phyloP scores from a whole-genome alignment of 2,797 vertebrate genomes.

The Centroberyx gerrardi region DNA sequence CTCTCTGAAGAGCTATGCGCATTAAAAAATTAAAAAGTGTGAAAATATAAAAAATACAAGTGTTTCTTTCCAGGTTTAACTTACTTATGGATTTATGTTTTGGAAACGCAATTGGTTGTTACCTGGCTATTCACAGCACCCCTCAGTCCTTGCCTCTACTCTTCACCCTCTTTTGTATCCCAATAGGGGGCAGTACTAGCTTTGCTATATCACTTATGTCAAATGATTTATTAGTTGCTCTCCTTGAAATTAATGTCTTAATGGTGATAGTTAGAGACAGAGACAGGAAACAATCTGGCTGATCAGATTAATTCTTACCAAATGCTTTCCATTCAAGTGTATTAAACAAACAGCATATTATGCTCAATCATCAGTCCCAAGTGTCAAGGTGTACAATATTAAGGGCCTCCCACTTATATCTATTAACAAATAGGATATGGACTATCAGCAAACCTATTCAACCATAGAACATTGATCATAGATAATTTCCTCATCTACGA shows the following conservation, averaged over 20 bases:
- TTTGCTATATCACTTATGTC: neutral
- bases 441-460: no score
- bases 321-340: neutral
- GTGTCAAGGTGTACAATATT: no score
- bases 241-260: neutral
- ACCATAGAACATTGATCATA: no score
- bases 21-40: no score
- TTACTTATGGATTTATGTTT: slow-evolving; percentile 9
- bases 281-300: neutral
- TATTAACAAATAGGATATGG: no score
- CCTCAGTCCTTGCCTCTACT: no score
- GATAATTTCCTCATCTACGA: no score
- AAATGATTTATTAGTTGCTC: no score
- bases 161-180: neutral
- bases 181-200: neutral
- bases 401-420: no score
- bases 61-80: slow-evolving; percentile 13
- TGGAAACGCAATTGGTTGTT: neutral
- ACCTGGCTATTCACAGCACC: neutral
- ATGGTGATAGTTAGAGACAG: neutral
- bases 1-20: no score
- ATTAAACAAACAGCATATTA: no score
- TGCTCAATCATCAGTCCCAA: no score
- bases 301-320: neutral
- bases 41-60: slow-evolving; percentile 23